Base-by-base conservation (phyloP, 2,113 vertebrate genomes). In the Oryzias woworae region DNA sequence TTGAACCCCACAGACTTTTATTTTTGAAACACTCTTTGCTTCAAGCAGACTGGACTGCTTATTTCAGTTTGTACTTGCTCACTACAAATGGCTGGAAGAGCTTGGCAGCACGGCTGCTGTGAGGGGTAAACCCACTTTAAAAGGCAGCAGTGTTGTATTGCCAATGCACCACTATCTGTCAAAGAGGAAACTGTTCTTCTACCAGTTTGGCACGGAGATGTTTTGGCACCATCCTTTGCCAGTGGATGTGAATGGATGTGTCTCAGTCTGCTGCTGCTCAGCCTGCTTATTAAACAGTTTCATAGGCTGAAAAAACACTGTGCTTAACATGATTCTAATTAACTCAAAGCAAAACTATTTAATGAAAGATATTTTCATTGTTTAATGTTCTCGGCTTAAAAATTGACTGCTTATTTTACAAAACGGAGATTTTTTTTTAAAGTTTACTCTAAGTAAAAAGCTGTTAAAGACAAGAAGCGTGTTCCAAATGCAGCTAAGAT, bases 181-280 rank as follows among this genome's bases (percentile, higher is more conserved):
- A 60, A 73, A 63, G 41, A 76, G 57, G 52, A 65, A 54, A 26
- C 54, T 87, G 82, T 82, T 87, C 66, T 45, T 67, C 52, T 55
- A 70, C 74, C 73, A 56, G 75, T 71, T 73, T 91, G 90, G 86
- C 76, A 73, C 8, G 3, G 53, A 65, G 60, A 48, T 55, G 54
- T 49, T 60, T 59, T 75, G 81, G 76, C 73, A 59, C 3, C 12
- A 24, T 24, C 46, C 23, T 58, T 65, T 81, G 80, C 79, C 83
- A 86, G 76, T 43, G 49, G 50, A 72, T 69, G 72, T 88, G 83
- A 92, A 90, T 78, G 73, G 77, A 43, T 36, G 24, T 58, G 54
- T 80, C 63, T 81, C 65, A 66, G 58, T 85, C 87, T 86, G 75
- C 85, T 55, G 52, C 71, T 16, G 65, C 69, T 80, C 75, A 66